Conservation (phyloP, 2,797 vertebrate species). For the Myripristis murdjan region DNA sequence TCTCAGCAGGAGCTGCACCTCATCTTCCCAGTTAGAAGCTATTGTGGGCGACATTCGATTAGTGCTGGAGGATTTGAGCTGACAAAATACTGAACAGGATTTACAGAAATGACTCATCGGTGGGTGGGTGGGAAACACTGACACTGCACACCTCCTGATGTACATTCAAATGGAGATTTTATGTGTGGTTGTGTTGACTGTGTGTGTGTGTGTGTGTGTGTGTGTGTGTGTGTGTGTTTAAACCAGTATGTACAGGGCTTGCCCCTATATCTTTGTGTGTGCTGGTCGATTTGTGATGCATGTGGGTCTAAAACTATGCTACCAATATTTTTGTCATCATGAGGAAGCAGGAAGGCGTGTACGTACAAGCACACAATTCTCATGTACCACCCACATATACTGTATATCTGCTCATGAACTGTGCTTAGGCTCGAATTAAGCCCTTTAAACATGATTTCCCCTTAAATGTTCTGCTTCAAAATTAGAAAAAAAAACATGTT, state of each 20-base stretch:
- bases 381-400: neutral
- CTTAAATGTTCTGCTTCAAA: too few species aligned
- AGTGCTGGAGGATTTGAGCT: slow-evolving; percentile 8
- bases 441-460: too few species aligned
- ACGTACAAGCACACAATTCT: neutral
- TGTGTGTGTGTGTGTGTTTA: neutral
- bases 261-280: neutral
- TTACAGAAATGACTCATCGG: slow-evolving; percentile 47
- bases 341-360: neutral
- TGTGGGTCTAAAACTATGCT: neutral
- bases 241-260: too few species aligned
- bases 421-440: neutral
- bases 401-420: neutral
- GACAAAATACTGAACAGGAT: slow-evolving; percentile 22
- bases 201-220: neutral
- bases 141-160: slow-evolving; percentile 21
- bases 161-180: slow-evolving; percentile 1
- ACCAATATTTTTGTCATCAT: neutral
- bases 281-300: slow-evolving; percentile 6
- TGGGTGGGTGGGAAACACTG: slow-evolving; percentile 19
- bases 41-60: neutral
- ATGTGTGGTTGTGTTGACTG: neutral
- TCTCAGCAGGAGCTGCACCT: neutral
- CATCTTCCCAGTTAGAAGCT: neutral
- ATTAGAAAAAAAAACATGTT: too few species aligned